Conservation (phyloP, 92 coral and sea anemone species). For the Nematostella vectensis region DNA sequence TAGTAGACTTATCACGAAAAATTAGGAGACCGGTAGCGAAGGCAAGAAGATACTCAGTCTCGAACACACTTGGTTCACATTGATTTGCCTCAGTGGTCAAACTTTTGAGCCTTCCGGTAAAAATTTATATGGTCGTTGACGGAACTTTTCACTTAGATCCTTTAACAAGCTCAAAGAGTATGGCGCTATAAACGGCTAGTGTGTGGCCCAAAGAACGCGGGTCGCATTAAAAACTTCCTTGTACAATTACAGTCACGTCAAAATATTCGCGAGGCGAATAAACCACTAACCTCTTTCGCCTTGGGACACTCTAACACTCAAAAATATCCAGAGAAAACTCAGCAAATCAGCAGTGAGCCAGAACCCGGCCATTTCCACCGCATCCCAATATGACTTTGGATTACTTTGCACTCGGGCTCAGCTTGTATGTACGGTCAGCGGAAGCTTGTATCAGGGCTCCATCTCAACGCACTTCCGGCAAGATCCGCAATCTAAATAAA, state of each 20-base stretch:
- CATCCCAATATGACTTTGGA: conserved; percentile 2
- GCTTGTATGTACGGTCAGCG: neutral
- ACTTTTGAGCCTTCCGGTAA: neutral
- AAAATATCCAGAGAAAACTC: neutral
- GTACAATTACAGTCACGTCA: neutral
- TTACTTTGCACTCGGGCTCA: neutral
- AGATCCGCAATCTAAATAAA: no score
- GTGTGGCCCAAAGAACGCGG: neutral
- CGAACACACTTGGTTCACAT: no score
- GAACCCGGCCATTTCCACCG: conserved; percentile 1
- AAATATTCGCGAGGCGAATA: neutral
- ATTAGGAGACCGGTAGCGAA: no score
- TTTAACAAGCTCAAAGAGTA: neutral
- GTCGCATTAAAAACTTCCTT: conserved; percentile 3
- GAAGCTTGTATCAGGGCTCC: conserved; percentile 1
- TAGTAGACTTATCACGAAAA: no score
- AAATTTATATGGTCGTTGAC: neutral
- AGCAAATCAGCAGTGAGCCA: neutral
- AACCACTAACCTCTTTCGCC: conserved; percentile 1
- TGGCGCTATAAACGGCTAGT: neutral
- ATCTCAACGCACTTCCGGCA: neutral
- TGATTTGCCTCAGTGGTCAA: no score
- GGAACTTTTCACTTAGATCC: neutral
- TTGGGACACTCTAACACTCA: neutral
- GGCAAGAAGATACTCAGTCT: no score